phyloP scores from a whole-genome alignment of 2,888 invertebrate species.

The Aleiodes testaceus region DNA sequence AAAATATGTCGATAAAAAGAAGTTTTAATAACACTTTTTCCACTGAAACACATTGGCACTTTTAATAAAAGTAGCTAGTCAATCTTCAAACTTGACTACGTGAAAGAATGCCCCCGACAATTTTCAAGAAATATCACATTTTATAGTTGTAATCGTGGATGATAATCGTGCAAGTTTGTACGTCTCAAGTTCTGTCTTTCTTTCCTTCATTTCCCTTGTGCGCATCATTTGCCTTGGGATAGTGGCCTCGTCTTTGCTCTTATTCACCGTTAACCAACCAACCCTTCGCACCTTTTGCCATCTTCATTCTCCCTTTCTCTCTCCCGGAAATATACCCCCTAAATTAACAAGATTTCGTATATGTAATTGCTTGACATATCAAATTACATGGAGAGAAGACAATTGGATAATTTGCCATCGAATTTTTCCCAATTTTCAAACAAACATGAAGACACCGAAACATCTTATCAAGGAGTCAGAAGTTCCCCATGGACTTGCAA shows the following conservation, averaged over 20 bases:
- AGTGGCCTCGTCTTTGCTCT: slow-evolving; percentile 53
- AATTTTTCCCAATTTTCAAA: too few relatives aligned
- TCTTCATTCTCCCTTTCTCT: slow-evolving; percentile 52
- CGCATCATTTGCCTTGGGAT: slow-evolving; percentile 45
- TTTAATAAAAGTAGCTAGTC: slow-evolving; percentile 35
- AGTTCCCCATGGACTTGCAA: slow-evolving; percentile 63
- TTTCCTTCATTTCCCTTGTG: slow-evolving; percentile 28
- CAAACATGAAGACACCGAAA: slow-evolving; percentile 57
- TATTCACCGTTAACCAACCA: slow-evolving; percentile 59
- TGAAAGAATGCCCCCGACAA: slow-evolving; percentile 11
- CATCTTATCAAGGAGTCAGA: slow-evolving; percentile 55
- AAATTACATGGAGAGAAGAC: slow-evolving; percentile 67
- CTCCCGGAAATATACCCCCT: slow-evolving; percentile 49
- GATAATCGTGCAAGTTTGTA: slow-evolving; percentile 73
- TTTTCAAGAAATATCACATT: slow-evolving; percentile 65
- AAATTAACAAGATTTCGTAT: slow-evolving; percentile 72
- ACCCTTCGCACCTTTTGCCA: slow-evolving; percentile 52
- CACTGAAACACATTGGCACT: slow-evolving; percentile 4
- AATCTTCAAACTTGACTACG: slow-evolving; percentile 38
- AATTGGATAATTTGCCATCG: slow-evolving; percentile 62
- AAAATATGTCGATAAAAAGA: too few relatives aligned
- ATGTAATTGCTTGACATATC: slow-evolving; percentile 73
- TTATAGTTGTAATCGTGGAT: slow-evolving; percentile 73
- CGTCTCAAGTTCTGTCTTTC: slow-evolving; percentile 55
- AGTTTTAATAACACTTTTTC: neutral